Evolutionary conservation across 2,113 vertebrate genomes (phyloP), one percentile per base, ranked within the genome.

Genomic region (Sceloporus undulatus): DNA sequence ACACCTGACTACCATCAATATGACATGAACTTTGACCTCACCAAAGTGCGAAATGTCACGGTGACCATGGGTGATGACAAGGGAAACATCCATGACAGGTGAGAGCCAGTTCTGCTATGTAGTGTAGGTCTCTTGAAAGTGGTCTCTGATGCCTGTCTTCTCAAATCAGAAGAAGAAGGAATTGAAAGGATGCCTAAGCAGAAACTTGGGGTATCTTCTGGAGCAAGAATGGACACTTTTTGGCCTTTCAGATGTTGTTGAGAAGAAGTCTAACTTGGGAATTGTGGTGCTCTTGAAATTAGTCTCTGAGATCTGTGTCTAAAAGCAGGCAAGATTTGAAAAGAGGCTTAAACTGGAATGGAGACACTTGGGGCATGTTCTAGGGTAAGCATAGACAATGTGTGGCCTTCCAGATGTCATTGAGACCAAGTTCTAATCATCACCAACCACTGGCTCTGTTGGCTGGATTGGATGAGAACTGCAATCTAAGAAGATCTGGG

Each of bases 21-120:
- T 0, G 98, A 98, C 95, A 96, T 96, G 56, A 96, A 42, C 95
- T 99, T 98, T 75, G 98, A 99, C 91, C 97, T 99, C 84, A 93
- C 93, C 92, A 98, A 98, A 93, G 98, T 99, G 73, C 98, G 98
- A 85, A 96, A 87, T 0, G 98, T 98, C 88, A 99, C 98, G 0
- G 95, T 98, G 80, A 98, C 98, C 38, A 98, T 98, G 92, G 98
- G 98, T 23, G 98, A 99, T 0, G 98, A 98, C 94, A 97, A 93
- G 92, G 98, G 98, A 92, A 98, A 99, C 92, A 95, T 99, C 82
- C 98, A 98, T 1, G 98, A 98, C 97, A 99, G 98, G 98, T 98
- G 40, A 85, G 86, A 29, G 19, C 11, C 21, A 1, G n/a, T 2
- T 1, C 9, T 48, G 18, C 34, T 4, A 3, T 42, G 59, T 7